A percentile compares a stretch with the other conserved stretches of the same genome.
These are phyloP conservation scores for Galerucella pusilla DNA, from an alignment of 2,888 invertebrate genomes.

Conservation along the genomic window DNA sequence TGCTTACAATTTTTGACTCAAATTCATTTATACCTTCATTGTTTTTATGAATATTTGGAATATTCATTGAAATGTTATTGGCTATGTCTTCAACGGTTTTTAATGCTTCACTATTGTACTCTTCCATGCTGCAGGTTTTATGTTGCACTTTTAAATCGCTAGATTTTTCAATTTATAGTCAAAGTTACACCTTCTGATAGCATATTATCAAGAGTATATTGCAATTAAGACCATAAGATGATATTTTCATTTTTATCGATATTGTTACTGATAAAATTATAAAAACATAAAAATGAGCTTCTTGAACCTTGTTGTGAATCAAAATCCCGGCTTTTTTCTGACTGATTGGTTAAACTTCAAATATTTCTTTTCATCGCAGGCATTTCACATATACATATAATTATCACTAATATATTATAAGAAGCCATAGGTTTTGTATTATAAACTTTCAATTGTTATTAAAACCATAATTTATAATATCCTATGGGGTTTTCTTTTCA, in stretches of 20 bases:
- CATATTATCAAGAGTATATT: slow-evolving; percentile 23
- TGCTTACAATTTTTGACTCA: slow-evolving; percentile 26
- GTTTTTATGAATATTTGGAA: slow-evolving; percentile 27
- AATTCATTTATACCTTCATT: slow-evolving; percentile 29
- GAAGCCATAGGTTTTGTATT: slow-evolving; percentile 5
- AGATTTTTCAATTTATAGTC: slow-evolving; percentile 15
- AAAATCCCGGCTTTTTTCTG: slow-evolving; percentile 52
- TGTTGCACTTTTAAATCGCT: slow-evolving; percentile 7
- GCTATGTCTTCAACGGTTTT: slow-evolving; percentile 34
- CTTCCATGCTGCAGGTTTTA: slow-evolving; percentile 35
- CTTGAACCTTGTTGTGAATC: slow-evolving; percentile 37
- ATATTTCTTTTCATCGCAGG: slow-evolving; percentile 33
- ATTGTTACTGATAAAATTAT: slow-evolving; percentile 10
- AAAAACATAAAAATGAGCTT: slow-evolving; percentile 22
- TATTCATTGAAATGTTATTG: slow-evolving; percentile 32
- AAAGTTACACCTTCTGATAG: slow-evolving; percentile 22
- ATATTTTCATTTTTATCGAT: slow-evolving; percentile 20
- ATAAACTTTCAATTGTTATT: slow-evolving; percentile 11
- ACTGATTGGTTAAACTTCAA: slow-evolving; percentile 50
- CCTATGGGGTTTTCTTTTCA: slow-evolving; percentile 15
- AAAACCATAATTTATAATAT: slow-evolving; percentile 17
- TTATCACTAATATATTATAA: neutral
- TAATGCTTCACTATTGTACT: slow-evolving; percentile 36
- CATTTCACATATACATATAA: slow-evolving; percentile 20
- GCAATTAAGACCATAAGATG: slow-evolving; percentile 21